phyloP scores from a whole-genome alignment of 1,140 invertebrate species.

The Paralvinella palmiformis region DNA sequence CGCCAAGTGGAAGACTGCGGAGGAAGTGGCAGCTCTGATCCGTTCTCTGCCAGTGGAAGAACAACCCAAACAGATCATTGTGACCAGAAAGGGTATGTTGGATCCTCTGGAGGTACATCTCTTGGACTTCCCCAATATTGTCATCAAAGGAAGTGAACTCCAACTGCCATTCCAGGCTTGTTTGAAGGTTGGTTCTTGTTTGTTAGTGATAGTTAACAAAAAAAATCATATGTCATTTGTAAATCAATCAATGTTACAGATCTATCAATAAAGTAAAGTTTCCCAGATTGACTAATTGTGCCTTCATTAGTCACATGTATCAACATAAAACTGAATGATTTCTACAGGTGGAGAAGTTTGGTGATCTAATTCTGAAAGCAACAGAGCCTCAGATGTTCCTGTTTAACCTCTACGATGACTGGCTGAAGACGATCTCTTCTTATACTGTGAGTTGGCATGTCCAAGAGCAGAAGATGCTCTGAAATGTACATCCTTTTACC shows the following conservation, averaged over 20 bases:
- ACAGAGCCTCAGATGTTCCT: conserved; percentile 99
- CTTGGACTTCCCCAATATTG: conserved; percentile 98
- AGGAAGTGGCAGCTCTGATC: conserved; percentile 99
- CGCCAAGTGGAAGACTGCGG: conserved; percentile 99
- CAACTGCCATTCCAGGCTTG: conserved; percentile 99
- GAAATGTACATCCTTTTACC: too few species aligned
- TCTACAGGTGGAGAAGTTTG: conserved; percentile 88
- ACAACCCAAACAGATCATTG: conserved; percentile 99
- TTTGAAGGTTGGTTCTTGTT: conserved; percentile 61
- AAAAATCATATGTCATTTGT: too few species aligned
- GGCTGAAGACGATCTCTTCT: conserved; percentile 71
- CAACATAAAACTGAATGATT: too few species aligned
- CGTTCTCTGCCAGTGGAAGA: conserved; percentile 98
- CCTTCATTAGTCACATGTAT: too few species aligned
- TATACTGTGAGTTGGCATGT: conserved; percentile 45
- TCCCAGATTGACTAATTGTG: too few species aligned
- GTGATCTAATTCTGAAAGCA: conserved; percentile 96
- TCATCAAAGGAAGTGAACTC: conserved; percentile 98
- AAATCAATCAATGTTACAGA: too few species aligned
- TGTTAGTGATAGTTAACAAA: conserved; percentile 2
- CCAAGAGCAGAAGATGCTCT: too few species aligned
- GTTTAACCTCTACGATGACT: conserved; percentile 99
- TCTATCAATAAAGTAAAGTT: too few species aligned
- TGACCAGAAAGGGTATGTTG: conserved; percentile 88
- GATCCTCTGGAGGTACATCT: conserved; percentile 98